Evolutionary conservation across 2,888 invertebrate genomes (phyloP).

Genomic region (Temnothorax rugatulus): DNA sequence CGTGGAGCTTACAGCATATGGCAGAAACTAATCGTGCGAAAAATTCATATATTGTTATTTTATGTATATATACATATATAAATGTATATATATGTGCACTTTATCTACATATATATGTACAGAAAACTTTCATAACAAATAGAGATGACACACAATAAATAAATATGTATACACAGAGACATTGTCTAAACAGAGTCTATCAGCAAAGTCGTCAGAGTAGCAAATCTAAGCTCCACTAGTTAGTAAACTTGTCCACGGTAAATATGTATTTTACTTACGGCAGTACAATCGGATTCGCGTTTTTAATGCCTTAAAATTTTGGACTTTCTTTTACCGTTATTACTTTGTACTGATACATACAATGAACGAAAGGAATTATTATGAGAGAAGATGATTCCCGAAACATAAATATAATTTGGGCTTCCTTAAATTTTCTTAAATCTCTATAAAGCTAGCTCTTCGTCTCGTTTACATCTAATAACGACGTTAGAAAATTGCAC

Average conservation of each 20-base stretch:
- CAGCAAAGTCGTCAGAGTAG: slow-evolving; percentile 76
- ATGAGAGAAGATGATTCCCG: slow-evolving; percentile 37
- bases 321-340: slow-evolving; percentile 73
- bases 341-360: slow-evolving; percentile 58
- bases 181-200: slow-evolving; percentile 77
- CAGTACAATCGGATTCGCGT: slow-evolving; percentile 77
- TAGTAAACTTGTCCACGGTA: slow-evolving; percentile 74
- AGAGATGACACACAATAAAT: slow-evolving; percentile 65
- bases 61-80: not conserved
- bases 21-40: slow-evolving; percentile 37
- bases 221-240: slow-evolving; percentile 74
- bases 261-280: slow-evolving; percentile 75
- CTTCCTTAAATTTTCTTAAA: slow-evolving; percentile 30
- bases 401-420: slow-evolving; percentile 40
- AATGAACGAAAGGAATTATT: slow-evolving; percentile 49
- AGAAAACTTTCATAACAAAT: slow-evolving; percentile 47
- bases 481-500: slow-evolving; percentile 51
- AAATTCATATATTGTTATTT: slow-evolving; percentile 33
- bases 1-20: slow-evolving; percentile 33
- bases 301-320: slow-evolving; percentile 68
- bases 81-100: not conserved
- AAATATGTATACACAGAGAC: slow-evolving; percentile 63
- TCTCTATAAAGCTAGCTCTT: slow-evolving; percentile 41
- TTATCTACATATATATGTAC: slow-evolving; percentile 26
- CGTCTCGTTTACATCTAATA: slow-evolving; percentile 18